Evolutionary conservation across 37 sponge, comb jelly and placozoan species (phyloP), one percentile per base, ranked within the genome.

Genomic region (Bolinopsis microptera): DNA sequence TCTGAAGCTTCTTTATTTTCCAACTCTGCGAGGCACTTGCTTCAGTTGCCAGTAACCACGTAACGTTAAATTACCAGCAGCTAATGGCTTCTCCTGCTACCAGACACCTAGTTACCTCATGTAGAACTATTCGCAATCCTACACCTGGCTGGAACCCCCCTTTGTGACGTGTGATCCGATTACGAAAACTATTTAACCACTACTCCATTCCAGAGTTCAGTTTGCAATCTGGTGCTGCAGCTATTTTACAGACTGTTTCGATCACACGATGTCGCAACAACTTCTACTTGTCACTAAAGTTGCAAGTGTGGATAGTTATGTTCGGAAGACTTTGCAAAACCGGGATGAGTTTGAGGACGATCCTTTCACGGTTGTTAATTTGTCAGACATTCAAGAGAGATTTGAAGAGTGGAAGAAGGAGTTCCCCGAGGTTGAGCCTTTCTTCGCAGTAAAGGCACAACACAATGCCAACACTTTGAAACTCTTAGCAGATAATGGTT

Each of bases 401-500:
- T 18, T 86, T 40, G 48, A 86, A 28, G 16, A n/a, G 3, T 86
- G 90, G 90, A 13, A 33, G 23, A 86, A 22, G 22, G 35, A 39
- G 38, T 86, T 86, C 28, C 90, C 90, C 26, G 31, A 86, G 0
- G 30, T 86, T 27, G 61, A 39, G 35, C 90, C 90, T 0, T 86
- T 41, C 61, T 86, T 86, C 35, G 90, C 90, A 0, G 30, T 86
- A 13, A 86, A 86, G 24, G 90, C 90, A 1, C 90, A 86, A 26
- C 41, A 86, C 26, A 38, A 86, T 34, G 26, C 41, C 40, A 28
- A 86, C 34, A 41, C 61, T 26, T 35, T 86, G 41, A 9, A 86
- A 39, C 48, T 86, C 28, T 30, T 86, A 0, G 90, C 90, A 25
- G 61, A 27, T 21, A 41, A 86, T 3, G 32, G 36, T 1, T 86